phyloP scores from a whole-genome alignment of 2,888 invertebrate species.

The Microchrysa polita region DNA sequence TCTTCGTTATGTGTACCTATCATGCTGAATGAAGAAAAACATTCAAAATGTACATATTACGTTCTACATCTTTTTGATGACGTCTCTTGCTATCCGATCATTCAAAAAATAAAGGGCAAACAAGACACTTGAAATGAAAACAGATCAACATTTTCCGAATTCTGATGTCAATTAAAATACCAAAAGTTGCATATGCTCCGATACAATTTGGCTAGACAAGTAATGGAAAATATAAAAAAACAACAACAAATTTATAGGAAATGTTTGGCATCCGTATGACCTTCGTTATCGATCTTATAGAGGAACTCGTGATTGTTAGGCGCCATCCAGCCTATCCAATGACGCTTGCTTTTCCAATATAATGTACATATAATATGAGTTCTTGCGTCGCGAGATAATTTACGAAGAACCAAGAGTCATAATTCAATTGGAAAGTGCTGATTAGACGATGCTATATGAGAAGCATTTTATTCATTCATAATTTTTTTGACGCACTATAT shows the following conservation, averaged over 20 bases:
- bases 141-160: slow-evolving; percentile 25
- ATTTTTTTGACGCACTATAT: slow-evolving; percentile 33
- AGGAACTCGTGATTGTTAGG: slow-evolving; percentile 31
- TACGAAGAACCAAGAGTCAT: background rate
- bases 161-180: slow-evolving; percentile 25
- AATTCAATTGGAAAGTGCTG: slow-evolving; percentile 4
- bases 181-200: slow-evolving; percentile 34
- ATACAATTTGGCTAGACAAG: slow-evolving; percentile 3
- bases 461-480: slow-evolving; percentile 21
- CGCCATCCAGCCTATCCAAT: slow-evolving; percentile 31
- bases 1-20: too few relatives aligned
- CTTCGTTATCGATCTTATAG: slow-evolving; percentile 35
- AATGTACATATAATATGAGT: too few relatives aligned
- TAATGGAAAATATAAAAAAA: slow-evolving; percentile 3
- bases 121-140: slow-evolving; percentile 40
- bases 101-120: slow-evolving; percentile 9
- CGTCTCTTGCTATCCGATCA: slow-evolving; percentile 14
- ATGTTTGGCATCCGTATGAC: slow-evolving; percentile 25
- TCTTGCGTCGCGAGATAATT: background rate
- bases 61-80: background rate
- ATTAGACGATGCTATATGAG: background rate
- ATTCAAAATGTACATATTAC: too few relatives aligned
- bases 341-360: slow-evolving; percentile 21
- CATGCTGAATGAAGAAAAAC: too few relatives aligned
- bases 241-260: background rate